phyloP scores from a whole-genome alignment of 2,113 vertebrate species.

The Osmerus mordax region DNA sequence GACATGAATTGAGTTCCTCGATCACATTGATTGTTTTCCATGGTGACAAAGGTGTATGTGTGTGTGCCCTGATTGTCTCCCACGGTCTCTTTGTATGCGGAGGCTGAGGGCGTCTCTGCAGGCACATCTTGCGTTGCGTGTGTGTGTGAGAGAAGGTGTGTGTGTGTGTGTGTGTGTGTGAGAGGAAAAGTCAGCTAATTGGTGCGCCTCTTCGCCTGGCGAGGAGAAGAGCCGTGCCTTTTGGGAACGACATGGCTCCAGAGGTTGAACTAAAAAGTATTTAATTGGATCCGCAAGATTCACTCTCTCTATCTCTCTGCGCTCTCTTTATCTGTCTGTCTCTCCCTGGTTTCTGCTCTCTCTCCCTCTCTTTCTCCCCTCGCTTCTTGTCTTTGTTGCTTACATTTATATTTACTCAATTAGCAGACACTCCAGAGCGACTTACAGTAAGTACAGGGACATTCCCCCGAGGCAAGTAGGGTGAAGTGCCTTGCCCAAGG shows the following conservation, averaged over 20 bases:
- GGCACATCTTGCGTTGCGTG: conserved; percentile 2
- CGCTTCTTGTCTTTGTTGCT: not conserved
- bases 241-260: conserved; percentile 48
- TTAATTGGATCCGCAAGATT: conserved; percentile 53
- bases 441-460: too few relatives aligned
- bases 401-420: too few relatives aligned
- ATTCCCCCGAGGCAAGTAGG: too few relatives aligned
- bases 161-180: conserved; percentile 18
- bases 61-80: conserved; percentile 3
- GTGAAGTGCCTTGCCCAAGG: too few relatives aligned
- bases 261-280: conserved; percentile 49
- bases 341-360: not conserved
- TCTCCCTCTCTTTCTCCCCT: not conserved
- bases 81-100: too few relatives aligned
- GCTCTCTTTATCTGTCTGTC: conserved; percentile 4
- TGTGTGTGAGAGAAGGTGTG: conserved; percentile 19
- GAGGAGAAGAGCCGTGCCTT: conserved; percentile 31
- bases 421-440: too few relatives aligned
- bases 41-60: not conserved
- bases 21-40: too few relatives aligned
- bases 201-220: conserved; percentile 34
- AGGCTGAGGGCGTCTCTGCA: not conserved
- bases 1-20: too few relatives aligned
- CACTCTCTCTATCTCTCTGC: conserved; percentile 4
- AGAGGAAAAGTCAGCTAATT: conserved; percentile 38